Percentiles rank a stretch among this genome's conserved stretches.
Conservation (phyloP, 2,797 vertebrate species). For the Hyperoplus immaculatus region DNA sequence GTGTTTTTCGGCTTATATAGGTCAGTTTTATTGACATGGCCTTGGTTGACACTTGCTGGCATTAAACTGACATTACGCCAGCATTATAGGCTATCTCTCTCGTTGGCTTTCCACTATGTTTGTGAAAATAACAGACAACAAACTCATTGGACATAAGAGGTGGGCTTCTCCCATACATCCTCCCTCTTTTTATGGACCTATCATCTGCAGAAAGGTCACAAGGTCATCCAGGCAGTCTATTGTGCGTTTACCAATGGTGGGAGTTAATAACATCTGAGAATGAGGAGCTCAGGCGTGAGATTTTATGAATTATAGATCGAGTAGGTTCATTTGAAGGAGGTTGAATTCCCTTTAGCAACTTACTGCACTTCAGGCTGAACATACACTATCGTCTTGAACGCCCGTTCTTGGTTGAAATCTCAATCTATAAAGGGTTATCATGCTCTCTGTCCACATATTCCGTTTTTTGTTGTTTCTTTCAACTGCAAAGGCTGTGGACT, state of each 20-base stretch:
- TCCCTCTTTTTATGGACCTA: constrained; percentile 50
- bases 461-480: constrained; percentile 18
- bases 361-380: constrained; percentile 1
- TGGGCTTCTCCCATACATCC: constrained; percentile 26
- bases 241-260: constrained; percentile 54
- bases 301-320: constrained; percentile 31
- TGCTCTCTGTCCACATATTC: constrained; percentile 42
- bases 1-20: constrained; percentile 22
- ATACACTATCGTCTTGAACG: constrained; percentile 14
- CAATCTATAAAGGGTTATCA: constrained; percentile 54
- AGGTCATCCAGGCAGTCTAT: constrained; percentile 63
- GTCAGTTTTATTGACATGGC: constrained; percentile 37
- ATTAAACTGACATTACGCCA: constrained; percentile 18
- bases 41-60: constrained; percentile 35
- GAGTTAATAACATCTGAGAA: constrained; percentile 59
- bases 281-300: constrained; percentile 27
- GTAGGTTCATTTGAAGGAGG: constrained; percentile 13
- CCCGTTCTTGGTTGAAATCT: constrained; percentile 26
- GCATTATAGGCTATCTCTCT: constrained; percentile 24
- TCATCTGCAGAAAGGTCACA: constrained; percentile 64
- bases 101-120: constrained; percentile 47
- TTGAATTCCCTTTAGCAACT: not conserved
- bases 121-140: constrained; percentile 47
- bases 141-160: constrained; percentile 47
- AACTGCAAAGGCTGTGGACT: constrained; percentile 47